phyloP scores from a whole-genome alignment of 2,888 invertebrate genomes.

The Metopia argyrocephala region DNA sequence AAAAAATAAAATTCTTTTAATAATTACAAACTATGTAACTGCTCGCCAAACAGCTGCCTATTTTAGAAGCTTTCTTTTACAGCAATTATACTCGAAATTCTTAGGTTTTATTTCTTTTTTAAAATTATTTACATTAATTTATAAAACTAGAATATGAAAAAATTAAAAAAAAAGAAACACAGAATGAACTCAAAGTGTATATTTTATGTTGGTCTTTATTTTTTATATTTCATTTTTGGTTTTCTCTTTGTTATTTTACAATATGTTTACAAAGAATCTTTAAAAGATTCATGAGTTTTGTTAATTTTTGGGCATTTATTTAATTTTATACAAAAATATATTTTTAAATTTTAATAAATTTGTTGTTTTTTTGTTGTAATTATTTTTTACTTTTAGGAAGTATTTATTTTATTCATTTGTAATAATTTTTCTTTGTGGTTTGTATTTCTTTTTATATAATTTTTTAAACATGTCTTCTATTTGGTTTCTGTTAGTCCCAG shows the following conservation, averaged over 20 bases:
- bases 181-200: too few species aligned
- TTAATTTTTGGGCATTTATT: not conserved
- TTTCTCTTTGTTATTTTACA: constrained; percentile 52
- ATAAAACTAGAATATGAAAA: not conserved
- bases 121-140: not conserved
- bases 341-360: constrained; percentile 4
- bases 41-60: too few species aligned
- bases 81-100: too few species aligned
- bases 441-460: too few species aligned
- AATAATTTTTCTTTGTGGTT: too few species aligned
- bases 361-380: constrained; percentile 7
- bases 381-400: not conserved
- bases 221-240: constrained; percentile 6
- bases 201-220: constrained; percentile 52
- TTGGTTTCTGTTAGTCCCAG: constrained; percentile 78
- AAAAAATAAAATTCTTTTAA: not conserved
- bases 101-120: not conserved
- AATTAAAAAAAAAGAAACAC: constrained; percentile 14
- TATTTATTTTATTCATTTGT: not conserved
- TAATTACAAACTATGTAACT: too few species aligned
- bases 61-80: too few species aligned
- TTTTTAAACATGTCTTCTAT: constrained; percentile 41
- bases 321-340: constrained; percentile 50
- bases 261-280: constrained; percentile 55
- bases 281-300: constrained; percentile 29